Evolutionary conservation across 30 jellyfish, hydroid and myxozoan genomes (phyloP).

Genomic region (Cassiopea xamachana): DNA sequence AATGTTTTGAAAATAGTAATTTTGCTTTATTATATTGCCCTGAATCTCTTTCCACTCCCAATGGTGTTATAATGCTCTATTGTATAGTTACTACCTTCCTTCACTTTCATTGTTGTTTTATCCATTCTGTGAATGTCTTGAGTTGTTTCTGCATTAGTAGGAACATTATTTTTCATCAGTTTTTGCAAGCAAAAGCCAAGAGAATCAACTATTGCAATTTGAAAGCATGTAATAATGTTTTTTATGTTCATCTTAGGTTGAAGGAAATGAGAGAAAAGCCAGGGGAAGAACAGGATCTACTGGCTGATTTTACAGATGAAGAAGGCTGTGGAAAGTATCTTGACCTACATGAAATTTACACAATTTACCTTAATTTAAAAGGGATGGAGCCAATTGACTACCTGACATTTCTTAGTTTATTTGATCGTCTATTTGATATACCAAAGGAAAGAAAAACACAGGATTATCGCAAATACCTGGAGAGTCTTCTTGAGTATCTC

Average conservation of each 20-base stretch:
- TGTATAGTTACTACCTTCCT: no score
- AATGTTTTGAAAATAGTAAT: no score
- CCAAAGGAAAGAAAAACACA: conserved; percentile 86
- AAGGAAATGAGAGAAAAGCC: conserved; percentile 96
- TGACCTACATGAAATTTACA: conserved; percentile 91
- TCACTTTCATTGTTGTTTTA: no score
- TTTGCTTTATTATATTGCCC: no score
- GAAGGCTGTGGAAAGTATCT: conserved; percentile 96
- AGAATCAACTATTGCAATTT: background rate
- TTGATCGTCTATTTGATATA: conserved; percentile 89
- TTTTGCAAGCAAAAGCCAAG: no score
- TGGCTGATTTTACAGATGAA: conserved; percentile 93
- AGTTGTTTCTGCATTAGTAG: no score
- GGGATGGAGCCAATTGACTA: conserved; percentile 87
- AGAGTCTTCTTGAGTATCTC: conserved; percentile 83
- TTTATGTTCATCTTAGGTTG: conserved; percentile 40
- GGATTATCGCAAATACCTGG: conserved; percentile 82
- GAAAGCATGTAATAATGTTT: background rate
- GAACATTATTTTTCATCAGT: no score
- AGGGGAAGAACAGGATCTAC: conserved; percentile 91
- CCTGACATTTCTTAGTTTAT: conserved; percentile 78
- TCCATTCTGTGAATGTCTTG: no score
- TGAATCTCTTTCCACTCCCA: no score
- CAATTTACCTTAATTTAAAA: conserved; percentile 80
- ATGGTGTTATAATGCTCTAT: no score